These are phyloP conservation scores for Quiscalus mexicanus DNA, from an alignment of 2,113 vertebrate genomes.

Conservation along the genomic window DNA sequence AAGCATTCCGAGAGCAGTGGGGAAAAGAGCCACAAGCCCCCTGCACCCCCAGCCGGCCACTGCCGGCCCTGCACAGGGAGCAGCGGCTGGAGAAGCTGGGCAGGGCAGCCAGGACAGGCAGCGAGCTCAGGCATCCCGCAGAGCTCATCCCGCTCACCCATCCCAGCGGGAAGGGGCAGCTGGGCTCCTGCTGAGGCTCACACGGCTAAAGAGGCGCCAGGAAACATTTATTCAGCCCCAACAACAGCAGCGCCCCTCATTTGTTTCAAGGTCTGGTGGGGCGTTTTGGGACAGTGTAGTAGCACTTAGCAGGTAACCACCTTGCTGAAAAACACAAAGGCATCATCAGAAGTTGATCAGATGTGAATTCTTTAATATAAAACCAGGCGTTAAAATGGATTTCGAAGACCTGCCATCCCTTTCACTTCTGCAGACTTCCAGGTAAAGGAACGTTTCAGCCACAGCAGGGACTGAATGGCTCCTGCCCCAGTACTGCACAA, in stretches of 20 bases:
- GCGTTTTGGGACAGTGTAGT: rapidly evolving
- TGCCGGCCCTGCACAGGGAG: neutral
- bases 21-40: neutral
- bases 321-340: neutral
- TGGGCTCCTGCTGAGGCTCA: neutral
- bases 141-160: rapidly evolving
- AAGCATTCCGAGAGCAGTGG: rapidly evolving
- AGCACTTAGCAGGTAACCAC: neutral
- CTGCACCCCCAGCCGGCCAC: rapidly evolving
- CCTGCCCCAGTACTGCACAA: neutral
- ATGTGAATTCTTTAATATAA: neutral
- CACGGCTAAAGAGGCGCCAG: rapidly evolving
- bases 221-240: neutral
- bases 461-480: neutral
- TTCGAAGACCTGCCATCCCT: neutral
- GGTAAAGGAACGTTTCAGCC: neutral
- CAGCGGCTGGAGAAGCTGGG: rapidly evolving
- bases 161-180: rapidly evolving
- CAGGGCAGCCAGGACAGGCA: neutral
- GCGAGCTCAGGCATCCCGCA: rapidly evolving
- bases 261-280: rapidly evolving
- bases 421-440: neutral
- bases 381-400: neutral
- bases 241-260: rapidly evolving
- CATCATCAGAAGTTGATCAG: neutral